Percentiles rank a stretch among this genome's conserved stretches.
Conservation (phyloP, 2,888 invertebrate genomes). For the Nephrotoma guestfalica region DNA sequence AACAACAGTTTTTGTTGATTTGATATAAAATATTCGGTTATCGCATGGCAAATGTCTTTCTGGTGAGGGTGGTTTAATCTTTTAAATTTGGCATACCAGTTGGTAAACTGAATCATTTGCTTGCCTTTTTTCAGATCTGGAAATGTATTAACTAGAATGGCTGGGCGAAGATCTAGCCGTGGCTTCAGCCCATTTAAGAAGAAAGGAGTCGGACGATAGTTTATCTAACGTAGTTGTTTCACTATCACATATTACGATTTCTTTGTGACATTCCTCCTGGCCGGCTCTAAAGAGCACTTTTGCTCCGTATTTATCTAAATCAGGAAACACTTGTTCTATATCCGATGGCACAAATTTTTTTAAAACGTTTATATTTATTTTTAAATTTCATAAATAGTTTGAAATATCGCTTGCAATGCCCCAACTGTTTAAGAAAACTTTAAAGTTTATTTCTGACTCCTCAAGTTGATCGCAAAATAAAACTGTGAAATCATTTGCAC, state of each 20-base stretch:
- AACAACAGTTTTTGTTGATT: background rate
- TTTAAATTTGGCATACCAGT: background rate
- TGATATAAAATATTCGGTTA: background rate
- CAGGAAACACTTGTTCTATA: background rate
- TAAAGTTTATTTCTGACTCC: background rate
- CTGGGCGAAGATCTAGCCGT: too few species aligned
- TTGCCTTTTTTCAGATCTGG: too few species aligned
- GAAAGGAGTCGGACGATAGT: too few species aligned
- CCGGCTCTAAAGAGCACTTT: background rate
- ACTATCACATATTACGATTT: too few species aligned
- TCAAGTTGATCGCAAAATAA: background rate
- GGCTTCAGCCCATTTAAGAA: too few species aligned
- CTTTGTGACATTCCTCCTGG: background rate
- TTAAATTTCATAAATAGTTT: background rate
- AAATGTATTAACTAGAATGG: too few species aligned
- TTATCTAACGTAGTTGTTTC: too few species aligned
- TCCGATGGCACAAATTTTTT: background rate
- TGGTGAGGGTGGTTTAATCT: background rate
- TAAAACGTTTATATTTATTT: background rate
- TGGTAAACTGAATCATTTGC: background rate
- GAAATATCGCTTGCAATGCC: background rate
- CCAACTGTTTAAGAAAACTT: background rate
- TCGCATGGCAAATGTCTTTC: background rate
- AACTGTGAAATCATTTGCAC: background rate
- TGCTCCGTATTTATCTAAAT: background rate